Conservation (phyloP, 1,140 invertebrate species). For the Semibalanus balanoides region DNA sequence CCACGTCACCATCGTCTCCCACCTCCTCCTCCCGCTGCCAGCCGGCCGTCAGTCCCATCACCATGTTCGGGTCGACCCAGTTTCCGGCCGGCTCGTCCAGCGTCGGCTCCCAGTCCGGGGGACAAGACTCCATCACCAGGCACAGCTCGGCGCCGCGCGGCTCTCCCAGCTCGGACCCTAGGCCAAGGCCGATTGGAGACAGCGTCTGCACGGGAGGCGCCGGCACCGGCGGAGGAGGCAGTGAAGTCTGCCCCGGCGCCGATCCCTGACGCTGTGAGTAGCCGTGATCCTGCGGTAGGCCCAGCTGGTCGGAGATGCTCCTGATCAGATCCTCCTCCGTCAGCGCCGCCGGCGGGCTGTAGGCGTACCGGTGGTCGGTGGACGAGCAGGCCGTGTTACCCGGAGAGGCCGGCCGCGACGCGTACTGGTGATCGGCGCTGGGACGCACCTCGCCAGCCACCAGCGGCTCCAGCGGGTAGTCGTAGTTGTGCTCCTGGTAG, state of each 20-base stretch:
- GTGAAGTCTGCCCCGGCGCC: no score
- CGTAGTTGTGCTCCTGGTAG: not conserved
- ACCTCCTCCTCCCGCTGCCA: not conserved
- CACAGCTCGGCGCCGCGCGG: no score
- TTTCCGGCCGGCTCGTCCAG: not conserved
- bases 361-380: not conserved
- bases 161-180: not conserved
- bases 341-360: not conserved
- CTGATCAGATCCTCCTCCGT: not conserved
- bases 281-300: not conserved
- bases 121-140: not conserved
- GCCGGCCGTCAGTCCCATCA: not conserved
- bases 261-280: not conserved
- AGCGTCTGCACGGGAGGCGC: not conserved
- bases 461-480: conserved; percentile 1
- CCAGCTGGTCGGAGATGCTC: not conserved
- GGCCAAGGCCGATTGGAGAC: no score
- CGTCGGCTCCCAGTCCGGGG: not conserved
- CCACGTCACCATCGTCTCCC: not conserved
- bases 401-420: not conserved
- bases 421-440: not conserved
- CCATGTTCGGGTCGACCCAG: not conserved
- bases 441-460: not conserved
- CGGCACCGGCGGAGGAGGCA: no score
- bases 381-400: not conserved